Base-by-base conservation (phyloP, 2,888 invertebrate species). In the Synanthedon vespiformis region DNA sequence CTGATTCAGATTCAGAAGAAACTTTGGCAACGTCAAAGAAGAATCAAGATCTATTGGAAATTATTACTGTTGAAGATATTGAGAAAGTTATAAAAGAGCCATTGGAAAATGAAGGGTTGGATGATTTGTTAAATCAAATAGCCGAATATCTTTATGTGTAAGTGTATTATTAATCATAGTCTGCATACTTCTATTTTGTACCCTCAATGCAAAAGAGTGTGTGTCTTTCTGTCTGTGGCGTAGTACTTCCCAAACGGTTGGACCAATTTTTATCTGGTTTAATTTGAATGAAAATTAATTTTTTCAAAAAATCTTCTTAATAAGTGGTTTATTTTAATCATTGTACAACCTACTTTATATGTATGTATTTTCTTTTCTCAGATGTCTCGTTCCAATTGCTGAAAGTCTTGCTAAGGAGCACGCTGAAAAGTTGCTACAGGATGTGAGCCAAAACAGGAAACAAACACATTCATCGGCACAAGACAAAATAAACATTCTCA, bases 381-480 rank as follows among this genome's bases (percentile, higher is more conserved):
- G 91, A 49, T 74, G 82, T 63, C 75, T 94, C 13, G 95, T 94
- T 71, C 92, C 92, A 68, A 77, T 85, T 55, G 94, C 91, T 1
- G 68, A 92, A 51, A 81, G 82, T 64, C 86, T 91, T 54, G 95
- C 96, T 6, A 92, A 94, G 63, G 90, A 92, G 58, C 85, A 94
- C 44, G 93, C 93, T 55, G 92, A 94, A 59, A 92, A 92, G 55
- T 90, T 92, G 14, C 84, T 94, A n/a, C 91, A 93, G 61, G 90
- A 91, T 69, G 89, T 91, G 10, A 92, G 91, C 58, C 90, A 91
- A 58, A 89, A 81, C 66, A 82, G 94, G 59, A 90, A 95, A 60
- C 94, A 94, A 73, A 93, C 93, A 1, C 94, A 95, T 74, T 91
- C 92, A 4, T 93, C 94, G 53, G 84, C 95, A 41, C 94, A 95